A percentile compares a stretch with the other conserved stretches of the same genome.
Evolutionary conservation across 2,888 invertebrate genomes (phyloP).

Genomic region (Heliconius ismenius): DNA sequence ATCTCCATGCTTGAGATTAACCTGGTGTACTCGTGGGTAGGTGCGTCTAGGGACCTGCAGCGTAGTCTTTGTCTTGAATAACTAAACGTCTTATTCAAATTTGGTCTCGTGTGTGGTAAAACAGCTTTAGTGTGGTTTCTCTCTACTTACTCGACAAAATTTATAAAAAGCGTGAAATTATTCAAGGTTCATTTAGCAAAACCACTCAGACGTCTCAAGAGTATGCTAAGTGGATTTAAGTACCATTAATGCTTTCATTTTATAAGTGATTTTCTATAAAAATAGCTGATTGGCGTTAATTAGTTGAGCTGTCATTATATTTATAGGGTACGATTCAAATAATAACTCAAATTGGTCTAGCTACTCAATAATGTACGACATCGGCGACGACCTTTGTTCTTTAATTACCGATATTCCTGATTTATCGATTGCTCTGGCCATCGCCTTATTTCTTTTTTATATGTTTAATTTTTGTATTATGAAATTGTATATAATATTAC

Average conservation of each 20-base stretch:
- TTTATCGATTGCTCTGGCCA: background rate
- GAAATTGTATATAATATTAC: no score
- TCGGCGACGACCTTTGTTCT: background rate
- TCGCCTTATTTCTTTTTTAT: background rate
- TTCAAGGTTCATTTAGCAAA: slow-evolving; percentile 1
- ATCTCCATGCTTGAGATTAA: no score
- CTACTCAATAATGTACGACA: slow-evolving; percentile 10
- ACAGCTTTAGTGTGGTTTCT: no score
- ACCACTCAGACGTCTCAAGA: slow-evolving; percentile 12
- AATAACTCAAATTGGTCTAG: background rate
- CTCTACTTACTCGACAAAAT: background rate
- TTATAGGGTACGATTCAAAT: background rate
- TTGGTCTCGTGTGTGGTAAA: no score
- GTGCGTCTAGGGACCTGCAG: no score
- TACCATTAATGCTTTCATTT: background rate
- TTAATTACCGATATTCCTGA: background rate
- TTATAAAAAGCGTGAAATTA: background rate
- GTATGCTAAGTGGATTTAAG: background rate
- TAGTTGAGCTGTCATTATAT: background rate
- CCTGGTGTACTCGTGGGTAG: no score
- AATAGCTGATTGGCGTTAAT: background rate
- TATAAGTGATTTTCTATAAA: slow-evolving; percentile 2
- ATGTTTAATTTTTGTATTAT: background rate
- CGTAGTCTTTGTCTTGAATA: no score
- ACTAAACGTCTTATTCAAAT: no score